Evolutionary conservation across 2,888 invertebrate species (phyloP).

Genomic region (Pelosia muscerda): DNA sequence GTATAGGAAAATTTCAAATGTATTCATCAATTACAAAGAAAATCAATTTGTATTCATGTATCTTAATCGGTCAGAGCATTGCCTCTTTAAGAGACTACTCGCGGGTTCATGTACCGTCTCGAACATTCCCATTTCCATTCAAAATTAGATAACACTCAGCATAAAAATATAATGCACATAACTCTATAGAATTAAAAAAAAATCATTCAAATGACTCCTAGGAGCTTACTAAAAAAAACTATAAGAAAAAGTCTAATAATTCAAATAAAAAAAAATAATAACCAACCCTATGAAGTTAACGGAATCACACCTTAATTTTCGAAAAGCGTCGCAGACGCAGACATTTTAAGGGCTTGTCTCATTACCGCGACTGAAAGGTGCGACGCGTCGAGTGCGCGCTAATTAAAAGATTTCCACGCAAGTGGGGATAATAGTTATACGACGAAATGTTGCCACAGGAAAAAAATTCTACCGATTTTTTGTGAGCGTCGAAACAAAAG

Average conservation of each 20-base stretch:
- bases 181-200: no score
- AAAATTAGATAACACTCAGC: no score
- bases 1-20: no score
- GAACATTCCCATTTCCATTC: no score
- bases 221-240: not conserved
- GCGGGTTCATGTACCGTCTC: no score
- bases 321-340: constrained; percentile 39
- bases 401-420: constrained; percentile 75
- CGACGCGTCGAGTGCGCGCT: constrained; percentile 55
- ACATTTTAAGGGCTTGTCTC: constrained; percentile 71
- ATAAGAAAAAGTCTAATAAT: not conserved
- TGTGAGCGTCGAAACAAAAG: constrained; percentile 33
- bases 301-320: constrained; percentile 42
- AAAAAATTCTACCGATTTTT: constrained; percentile 35
- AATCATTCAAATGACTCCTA: not conserved
- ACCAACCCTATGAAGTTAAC: not conserved
- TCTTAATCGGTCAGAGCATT: no score
- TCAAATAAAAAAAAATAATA: not conserved
- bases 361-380: constrained; percentile 67
- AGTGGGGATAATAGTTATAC: constrained; percentile 42
- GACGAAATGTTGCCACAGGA: constrained; percentile 34
- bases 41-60: no score
- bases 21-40: no score
- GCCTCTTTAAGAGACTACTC: no score
- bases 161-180: no score